Base-by-base conservation (phyloP, 2,888 invertebrate genomes). In the Drosophila siamana region DNA sequence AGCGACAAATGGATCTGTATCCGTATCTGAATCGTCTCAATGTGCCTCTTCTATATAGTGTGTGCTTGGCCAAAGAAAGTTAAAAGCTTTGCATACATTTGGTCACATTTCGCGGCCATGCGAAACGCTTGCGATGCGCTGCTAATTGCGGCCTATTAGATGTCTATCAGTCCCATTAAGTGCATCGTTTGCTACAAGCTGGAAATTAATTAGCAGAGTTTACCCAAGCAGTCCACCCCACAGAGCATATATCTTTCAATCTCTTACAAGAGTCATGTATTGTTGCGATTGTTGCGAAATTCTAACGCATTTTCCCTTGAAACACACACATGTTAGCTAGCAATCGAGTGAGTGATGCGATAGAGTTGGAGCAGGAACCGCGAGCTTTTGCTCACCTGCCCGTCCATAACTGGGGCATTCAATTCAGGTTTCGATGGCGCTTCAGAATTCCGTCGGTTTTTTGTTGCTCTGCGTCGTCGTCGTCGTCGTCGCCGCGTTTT, bases 141-240 rank as follows among this genome's bases (percentile, higher is more conserved):
- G 62, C 88, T 83, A 83, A 83, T 88, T 83, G 84, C 74, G 66
- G 48, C 61, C 83, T 83, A 83, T 83, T 86, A 88, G 88, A 83
- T 88, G 60, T 44, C 68, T 83, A 83, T 83, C 88, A 64, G 19
- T 51, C 74, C 86, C 86, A 88, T 88, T 88, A 88, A 74, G 80
- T 62, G 83, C 64, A 63, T 66, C 86, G 82, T 87, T 83, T 77
- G 67, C 43, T 41, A 56, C 48, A 69, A 82, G 80, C 74, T 74
- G 66, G 63, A 85, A 82, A 87, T 82, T 82, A 82, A 82, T 82
- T 82, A 85, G 86, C 74, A 79, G 76, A 82, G 86, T 86, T 82
- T 85, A 82, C n/a, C n/a, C n/a, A n/a, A n/a, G n/a, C n/a, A n/a
- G n/a, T n/a, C n/a, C n/a, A n/a, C n/a, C n/a, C n/a, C n/a, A n/a